Base-by-base conservation (phyloP, 1,140 invertebrate genomes). In the Drosophila jambulina region DNA sequence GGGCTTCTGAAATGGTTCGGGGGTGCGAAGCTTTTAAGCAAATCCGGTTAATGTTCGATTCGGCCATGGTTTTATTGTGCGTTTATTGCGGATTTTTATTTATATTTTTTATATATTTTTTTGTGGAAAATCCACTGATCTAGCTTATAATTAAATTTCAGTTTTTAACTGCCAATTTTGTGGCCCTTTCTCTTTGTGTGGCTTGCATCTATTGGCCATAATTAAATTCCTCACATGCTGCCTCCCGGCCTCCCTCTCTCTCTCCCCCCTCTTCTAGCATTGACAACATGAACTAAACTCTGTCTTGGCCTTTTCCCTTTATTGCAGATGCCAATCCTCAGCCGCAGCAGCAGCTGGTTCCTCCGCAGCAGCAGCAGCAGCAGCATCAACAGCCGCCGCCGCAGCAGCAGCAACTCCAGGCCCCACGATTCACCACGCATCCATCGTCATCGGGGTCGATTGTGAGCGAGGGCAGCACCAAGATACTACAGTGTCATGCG, bases 401-500 rank as follows among this genome's bases (percentile, higher is more conserved):
- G 3, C 70, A 42, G 38, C 69, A 58, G 19, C 75, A 77, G 64
- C 86, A 88, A 63, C 93, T 96, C 64, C 96, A 97, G 93, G 96
- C 97, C 43, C 97, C 97, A 32, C 93, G 96, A 64, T 98, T 98
- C 93, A 96, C 95, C 75, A 97, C 95, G 72, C 96, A 97, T 85
- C 97, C 97, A 17, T 96, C 96, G 32, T 95, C 96, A 40, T 96
- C 96, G 71, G 96, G 96, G 75, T 97, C 95, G 91, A 96, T 97
- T 87, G 96, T 97, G 79, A 96, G 95, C 91, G 97, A 97, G 94
- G 96, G 96, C 91, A 95, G 96, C 72, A 97, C 96, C 15, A 98
- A 98, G 95, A 97, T 98, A 93, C 94, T 98, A 63, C 97, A 98
- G 93, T 98, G 97, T 93, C 96, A 97, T 93, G 97, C 97, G 21